Conservation (phyloP, 2,797 vertebrate species). For the Coregonus sp. region DNA sequence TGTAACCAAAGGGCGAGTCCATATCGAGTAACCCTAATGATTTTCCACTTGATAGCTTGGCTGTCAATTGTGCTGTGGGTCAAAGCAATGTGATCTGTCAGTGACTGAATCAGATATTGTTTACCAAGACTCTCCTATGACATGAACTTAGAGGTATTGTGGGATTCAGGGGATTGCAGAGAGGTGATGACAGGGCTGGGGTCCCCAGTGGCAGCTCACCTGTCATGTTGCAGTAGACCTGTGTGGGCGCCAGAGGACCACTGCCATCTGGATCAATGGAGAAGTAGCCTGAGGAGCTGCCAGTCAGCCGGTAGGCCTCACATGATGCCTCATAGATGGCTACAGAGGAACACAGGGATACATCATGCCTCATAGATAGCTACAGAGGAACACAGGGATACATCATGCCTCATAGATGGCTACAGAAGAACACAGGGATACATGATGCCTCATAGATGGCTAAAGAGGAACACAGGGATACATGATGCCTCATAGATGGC, state of each 20-base stretch:
- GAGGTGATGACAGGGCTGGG: conserved; percentile 28
- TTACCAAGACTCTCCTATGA: conserved; percentile 26
- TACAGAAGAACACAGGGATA: too few relatives aligned
- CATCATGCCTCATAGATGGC: too few relatives aligned
- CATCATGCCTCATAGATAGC: neutral
- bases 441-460: too few relatives aligned
- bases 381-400: too few relatives aligned
- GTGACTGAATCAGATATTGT: conserved; percentile 39
- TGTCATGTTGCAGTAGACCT: conserved; percentile 73
- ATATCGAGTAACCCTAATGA: conserved; percentile 39
- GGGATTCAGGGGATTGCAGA: conserved; percentile 33
- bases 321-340: conserved; percentile 10
- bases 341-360: neutral
- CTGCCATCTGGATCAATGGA: conserved; percentile 83
- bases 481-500: too few relatives aligned
- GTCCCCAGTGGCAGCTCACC: conserved; percentile 13
- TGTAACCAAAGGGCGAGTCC: neutral
- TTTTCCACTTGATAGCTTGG: conserved; percentile 41
- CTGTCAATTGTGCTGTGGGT: conserved; percentile 28
- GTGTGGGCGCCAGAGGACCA: conserved; percentile 76
- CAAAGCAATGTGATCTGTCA: conserved; percentile 44
- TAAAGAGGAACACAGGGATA: too few relatives aligned
- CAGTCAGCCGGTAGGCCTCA: conserved; percentile 74
- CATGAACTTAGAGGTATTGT: conserved; percentile 4
- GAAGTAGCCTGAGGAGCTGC: conserved; percentile 79